Base-by-base conservation (phyloP, 2,888 invertebrate species). In the Drepana falcataria region DNA sequence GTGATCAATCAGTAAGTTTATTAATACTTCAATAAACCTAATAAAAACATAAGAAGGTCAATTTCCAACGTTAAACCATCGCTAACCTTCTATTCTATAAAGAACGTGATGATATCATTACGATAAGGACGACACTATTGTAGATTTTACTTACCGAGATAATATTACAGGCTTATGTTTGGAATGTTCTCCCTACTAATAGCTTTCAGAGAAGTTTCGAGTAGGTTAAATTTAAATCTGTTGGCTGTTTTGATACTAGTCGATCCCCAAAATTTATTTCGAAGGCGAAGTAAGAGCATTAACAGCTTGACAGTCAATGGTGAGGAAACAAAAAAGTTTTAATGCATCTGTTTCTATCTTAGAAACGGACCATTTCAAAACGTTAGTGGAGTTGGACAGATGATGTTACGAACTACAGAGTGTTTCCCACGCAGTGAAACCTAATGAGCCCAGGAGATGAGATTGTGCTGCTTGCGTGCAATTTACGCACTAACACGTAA, bases 401-500 rank as follows among this genome's bases (percentile, higher is more conserved):
- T 76, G 79, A 75, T 69, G 61, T 75, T 75, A 65, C 70, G 21
- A 21, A 1, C 21, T 77, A 72, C 5, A 74, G 71, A 59, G 63
- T 55, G 67, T 67, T 88, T 89, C 90, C 83, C 89, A 89, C 88
- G 88, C 62, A 62, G 70, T 69, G 68, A 68, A 67, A 63, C 76
- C 77, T 84, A 85, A 88, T 85, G 83, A 81, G 79, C 70, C 74
- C 69, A 9, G 77, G 78, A 79, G 83, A 87, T 85, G 79, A 80
- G 77, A 85, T 87, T 84, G 82, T 81, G 75, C 66, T 59, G 63
- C 75, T 79, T 70, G 73, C 68, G 68, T 77, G 80, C 78, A 85
- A 83, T 84, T 87, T 83, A 85, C 79, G 82, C 85, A 75, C 82
- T 79, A 83, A 79, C 83, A 81, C 77, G 73, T 75, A 78, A 74